Percentiles rank a stretch among this genome's conserved stretches.
phyloP scores from a whole-genome alignment of 2,113 vertebrate species.

The Osmerus mordax region DNA sequence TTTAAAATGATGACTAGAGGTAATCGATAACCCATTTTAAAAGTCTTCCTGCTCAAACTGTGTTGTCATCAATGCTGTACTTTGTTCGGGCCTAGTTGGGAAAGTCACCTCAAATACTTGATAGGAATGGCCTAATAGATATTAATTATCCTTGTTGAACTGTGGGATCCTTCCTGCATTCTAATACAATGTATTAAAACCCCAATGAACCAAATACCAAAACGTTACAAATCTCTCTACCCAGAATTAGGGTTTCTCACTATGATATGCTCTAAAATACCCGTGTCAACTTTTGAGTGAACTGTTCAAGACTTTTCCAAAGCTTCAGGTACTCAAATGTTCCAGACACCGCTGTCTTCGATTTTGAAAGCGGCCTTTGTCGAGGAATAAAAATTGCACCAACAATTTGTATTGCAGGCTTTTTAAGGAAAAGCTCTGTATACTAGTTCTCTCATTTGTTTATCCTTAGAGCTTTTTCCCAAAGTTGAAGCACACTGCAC shows the following conservation, averaged over 20 bases:
- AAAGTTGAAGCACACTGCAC: neutral
- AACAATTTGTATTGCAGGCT: too few relatives aligned
- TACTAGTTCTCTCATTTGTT: neutral
- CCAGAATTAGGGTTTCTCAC: too few relatives aligned
- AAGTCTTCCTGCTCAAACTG: slow-evolving; percentile 57
- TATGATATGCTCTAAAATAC: too few relatives aligned
- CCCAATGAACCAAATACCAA: too few relatives aligned
- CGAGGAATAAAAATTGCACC: too few relatives aligned
- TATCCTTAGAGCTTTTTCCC: neutral
- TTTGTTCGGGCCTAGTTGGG: slow-evolving; percentile 20
- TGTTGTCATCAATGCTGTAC: slow-evolving; percentile 49
- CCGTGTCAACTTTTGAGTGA: too few relatives aligned
- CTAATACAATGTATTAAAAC: neutral
- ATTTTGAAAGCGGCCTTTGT: too few relatives aligned
- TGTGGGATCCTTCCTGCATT: neutral
- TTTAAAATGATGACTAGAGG: slow-evolving; percentile 44
- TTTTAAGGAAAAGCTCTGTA: too few relatives aligned
- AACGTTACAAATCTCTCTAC: too few relatives aligned
- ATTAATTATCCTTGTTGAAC: slow-evolving; percentile 36
- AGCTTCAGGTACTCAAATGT: too few relatives aligned
- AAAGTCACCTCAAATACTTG: slow-evolving; percentile 27
- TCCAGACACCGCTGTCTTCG: too few relatives aligned
- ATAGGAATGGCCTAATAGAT: slow-evolving; percentile 45
- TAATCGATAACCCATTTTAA: slow-evolving; percentile 63
- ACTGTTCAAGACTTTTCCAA: too few relatives aligned